Percentiles rank a stretch among this genome's conserved stretches.
Conservation (phyloP, 2,797 vertebrate genomes). For the Percopsis omiscomaycus region DNA sequence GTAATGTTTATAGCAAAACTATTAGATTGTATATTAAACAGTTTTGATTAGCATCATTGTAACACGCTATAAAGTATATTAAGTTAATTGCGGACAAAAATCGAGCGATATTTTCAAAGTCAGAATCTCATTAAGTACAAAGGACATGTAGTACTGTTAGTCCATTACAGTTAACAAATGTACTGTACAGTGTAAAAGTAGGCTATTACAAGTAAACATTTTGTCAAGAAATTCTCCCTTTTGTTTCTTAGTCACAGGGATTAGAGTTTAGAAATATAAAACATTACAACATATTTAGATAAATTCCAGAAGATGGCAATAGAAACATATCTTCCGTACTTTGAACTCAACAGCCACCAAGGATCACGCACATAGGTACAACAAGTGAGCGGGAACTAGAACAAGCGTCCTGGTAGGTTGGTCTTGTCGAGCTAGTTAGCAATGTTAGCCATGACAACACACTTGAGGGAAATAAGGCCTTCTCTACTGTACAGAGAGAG, state of each 20-base stretch:
- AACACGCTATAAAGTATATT: no score
- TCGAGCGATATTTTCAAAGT: not conserved
- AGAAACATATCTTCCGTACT: constrained; percentile 14
- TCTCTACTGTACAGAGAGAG: not conserved
- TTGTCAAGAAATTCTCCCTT: no score
- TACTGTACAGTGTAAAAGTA: no score
- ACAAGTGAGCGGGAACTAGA: constrained; percentile 76
- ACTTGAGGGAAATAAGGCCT: constrained; percentile 39
- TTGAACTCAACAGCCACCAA: constrained; percentile 19
- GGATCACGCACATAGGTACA: constrained; percentile 41
- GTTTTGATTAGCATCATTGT: no score
- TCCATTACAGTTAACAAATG: not conserved
- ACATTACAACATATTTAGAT: no score
- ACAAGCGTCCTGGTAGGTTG: constrained; percentile 48
- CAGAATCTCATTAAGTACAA: not conserved
- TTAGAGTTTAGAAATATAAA: no score
- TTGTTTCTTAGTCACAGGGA: no score
- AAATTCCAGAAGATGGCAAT: no score
- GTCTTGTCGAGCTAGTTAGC: constrained; percentile 43
- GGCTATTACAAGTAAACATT: no score
- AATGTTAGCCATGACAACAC: constrained; percentile 29
- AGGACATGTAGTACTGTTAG: not conserved
- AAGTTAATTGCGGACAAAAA: not conserved
- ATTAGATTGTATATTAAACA: no score
- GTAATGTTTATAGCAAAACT: no score